Evolutionary conservation across 1,140 invertebrate genomes (phyloP), one percentile per base, ranked within the genome.

Genomic region (Drosophila orena): DNA sequence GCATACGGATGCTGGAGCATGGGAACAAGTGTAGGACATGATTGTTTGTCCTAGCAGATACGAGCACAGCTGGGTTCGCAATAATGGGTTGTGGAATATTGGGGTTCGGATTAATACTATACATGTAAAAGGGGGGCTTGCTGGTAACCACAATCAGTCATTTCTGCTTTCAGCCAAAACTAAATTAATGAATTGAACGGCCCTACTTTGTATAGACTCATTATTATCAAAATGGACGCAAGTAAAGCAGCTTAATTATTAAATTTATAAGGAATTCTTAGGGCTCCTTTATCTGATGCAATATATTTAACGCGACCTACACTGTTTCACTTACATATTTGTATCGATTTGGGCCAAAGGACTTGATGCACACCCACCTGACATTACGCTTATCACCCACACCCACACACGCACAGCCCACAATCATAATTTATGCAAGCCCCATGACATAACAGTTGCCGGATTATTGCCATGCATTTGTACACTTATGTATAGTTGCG

Each of bases 341-440:
- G 20, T 15, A 42, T 50, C 44, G 37, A 66, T 66, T 66, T 50
- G 64, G 62, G 27, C n/a, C 46, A 62, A 49, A 64, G 58, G 58
- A 62, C 24, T 62, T 61, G 64, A 62, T 62, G 30, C 56, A 17
- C 30, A 30, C 30, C 30, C 30, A 30, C 30, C 8, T 30, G 27
- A 30, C 27, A 30, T 30, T 30, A 30, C 27, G 7, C 27, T 30
- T 8, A 30, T 30, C 30, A 30, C 30, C 8, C 30, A 30, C 30
- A 30, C 27, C 7, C 27, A 8, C 27, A 30, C 30, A 10, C 30
- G 8, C 24, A 5, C 11, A 24, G 4, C 27, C 14, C 52, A 20
- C 50, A 69, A 70, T 70, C 64, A 70, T 70, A 70, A 70, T 70
- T 70, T 70, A 69, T 70, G 66, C 62, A 70, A 56, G 20, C 24